A percentile compares a stretch with the other conserved stretches of the same genome.
phyloP scores from a whole-genome alignment of 2,888 invertebrate species.

The Venusia cambrica region DNA sequence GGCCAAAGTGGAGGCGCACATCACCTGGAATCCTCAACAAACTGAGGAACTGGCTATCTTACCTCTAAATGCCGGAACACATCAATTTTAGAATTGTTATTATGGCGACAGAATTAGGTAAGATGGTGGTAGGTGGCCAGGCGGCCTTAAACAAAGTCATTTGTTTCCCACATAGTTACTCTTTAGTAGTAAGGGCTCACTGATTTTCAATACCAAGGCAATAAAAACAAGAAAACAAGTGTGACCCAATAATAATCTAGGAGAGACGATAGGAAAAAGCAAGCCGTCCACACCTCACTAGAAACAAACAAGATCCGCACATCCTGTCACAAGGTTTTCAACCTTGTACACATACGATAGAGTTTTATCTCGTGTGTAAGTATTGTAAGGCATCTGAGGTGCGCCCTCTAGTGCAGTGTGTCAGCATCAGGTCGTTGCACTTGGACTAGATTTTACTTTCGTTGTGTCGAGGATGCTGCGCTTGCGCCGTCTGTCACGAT shows the following conservation, averaged over 20 bases:
- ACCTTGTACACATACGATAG: slow-evolving; percentile 8
- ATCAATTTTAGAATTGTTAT: no score
- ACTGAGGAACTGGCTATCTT: no score
- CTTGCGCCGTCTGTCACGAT: slow-evolving; percentile 23
- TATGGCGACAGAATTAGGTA: no score
- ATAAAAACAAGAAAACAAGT: slow-evolving; percentile 9
- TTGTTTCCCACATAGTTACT: no score
- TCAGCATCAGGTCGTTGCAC: slow-evolving; percentile 65
- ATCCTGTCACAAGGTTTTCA: slow-evolving; percentile 8
- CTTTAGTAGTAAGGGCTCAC: no score
- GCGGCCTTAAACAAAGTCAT: no score
- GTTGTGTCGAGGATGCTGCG: slow-evolving; percentile 53
- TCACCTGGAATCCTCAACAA: no score
- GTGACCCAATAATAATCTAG: slow-evolving; percentile 22
- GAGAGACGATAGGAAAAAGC: slow-evolving; percentile 29
- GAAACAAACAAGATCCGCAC: slow-evolving; percentile 26
- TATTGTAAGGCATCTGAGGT: slow-evolving; percentile 33
- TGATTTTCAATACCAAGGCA: slow-evolving; percentile 7
- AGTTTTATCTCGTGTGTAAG: slow-evolving; percentile 17
- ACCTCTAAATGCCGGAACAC: no score
- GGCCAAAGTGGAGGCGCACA: no score
- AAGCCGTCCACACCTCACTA: slow-evolving; percentile 29
- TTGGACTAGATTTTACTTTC: slow-evolving; percentile 71
- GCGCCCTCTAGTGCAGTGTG: slow-evolving; percentile 64
- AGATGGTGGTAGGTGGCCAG: no score